A percentile compares a stretch with the other conserved stretches of the same genome.
Evolutionary conservation across 2,797 vertebrate genomes (phyloP).

Genomic region (Centropyge bicolor): DNA sequence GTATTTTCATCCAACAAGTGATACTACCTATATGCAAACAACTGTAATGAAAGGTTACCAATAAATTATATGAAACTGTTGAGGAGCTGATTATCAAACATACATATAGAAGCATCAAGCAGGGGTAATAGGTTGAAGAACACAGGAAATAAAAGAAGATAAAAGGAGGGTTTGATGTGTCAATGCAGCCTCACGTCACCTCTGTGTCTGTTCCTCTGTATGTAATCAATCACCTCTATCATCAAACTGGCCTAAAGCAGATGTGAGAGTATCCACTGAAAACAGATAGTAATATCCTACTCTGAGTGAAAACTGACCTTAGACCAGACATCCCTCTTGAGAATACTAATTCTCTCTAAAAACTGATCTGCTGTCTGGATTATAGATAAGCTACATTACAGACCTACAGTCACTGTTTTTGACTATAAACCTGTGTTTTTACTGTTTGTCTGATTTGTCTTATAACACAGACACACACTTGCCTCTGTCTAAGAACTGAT

Average conservation of each 20-base stretch:
- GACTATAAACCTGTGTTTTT: neutral
- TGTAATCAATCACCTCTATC: slow-evolving; percentile 3
- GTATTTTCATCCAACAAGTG: neutral
- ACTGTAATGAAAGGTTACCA: neutral
- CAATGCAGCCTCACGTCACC: neutral
- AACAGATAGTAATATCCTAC: slow-evolving; percentile 19
- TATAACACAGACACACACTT: neutral
- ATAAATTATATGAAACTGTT: slow-evolving; percentile 19
- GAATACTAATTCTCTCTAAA: slow-evolving; percentile 41
- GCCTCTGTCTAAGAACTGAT: neutral
- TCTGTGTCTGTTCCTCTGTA: neutral
- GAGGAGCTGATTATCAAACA: neutral
- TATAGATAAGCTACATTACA: slow-evolving; percentile 15
- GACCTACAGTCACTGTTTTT: neutral
- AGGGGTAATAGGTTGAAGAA: neutral
- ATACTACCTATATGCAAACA: neutral
- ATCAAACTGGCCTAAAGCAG: slow-evolving; percentile 23
- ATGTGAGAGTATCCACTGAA: slow-evolving; percentile 10
- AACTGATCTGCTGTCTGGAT: slow-evolving; percentile 31
- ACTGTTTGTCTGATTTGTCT: neutral
- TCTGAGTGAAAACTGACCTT: slow-evolving; percentile 39
- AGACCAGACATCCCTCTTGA: slow-evolving; percentile 8
- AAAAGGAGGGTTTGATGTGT: neutral
- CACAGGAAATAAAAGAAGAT: neutral
- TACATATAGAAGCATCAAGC: neutral